Evolutionary conservation across 2,797 vertebrate genomes (phyloP).

Genomic region (Pempheris klunzingeri): DNA sequence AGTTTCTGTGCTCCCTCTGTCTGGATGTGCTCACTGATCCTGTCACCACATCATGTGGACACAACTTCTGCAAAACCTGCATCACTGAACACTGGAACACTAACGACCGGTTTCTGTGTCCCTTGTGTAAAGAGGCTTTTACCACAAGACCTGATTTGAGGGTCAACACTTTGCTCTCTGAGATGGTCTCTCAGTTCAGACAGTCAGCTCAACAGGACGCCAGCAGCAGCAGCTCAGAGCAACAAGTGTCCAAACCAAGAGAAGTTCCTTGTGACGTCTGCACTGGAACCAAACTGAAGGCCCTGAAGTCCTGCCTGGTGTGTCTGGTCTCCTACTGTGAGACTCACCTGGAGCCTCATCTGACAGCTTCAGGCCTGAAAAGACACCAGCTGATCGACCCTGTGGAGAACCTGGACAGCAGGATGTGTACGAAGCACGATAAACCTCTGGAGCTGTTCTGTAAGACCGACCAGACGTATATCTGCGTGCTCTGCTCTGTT

Average conservation of each 20-base stretch:
- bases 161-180: neutral
- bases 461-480: neutral
- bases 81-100: neutral
- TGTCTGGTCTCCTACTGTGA: neutral
- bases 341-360: neutral
- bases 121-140: neutral
- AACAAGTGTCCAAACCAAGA: neutral
- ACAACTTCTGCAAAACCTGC: conserved; percentile 7
- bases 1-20: too few species aligned
- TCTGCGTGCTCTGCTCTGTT: neutral
- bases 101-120: neutral
- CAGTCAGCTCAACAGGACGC: neutral
- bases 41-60: conserved; percentile 8
- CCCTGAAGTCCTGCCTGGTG: neutral
- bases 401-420: too few species aligned
- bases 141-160: neutral
- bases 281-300: neutral
- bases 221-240: neutral
- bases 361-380: too few species aligned
- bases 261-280: neutral
- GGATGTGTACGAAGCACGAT: too few species aligned
- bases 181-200: neutral
- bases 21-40: conserved; percentile 8
- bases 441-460: too few species aligned
- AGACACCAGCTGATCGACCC: too few species aligned